Conservation (phyloP, 2,888 invertebrate species). For the Syrphus vitripennis region DNA sequence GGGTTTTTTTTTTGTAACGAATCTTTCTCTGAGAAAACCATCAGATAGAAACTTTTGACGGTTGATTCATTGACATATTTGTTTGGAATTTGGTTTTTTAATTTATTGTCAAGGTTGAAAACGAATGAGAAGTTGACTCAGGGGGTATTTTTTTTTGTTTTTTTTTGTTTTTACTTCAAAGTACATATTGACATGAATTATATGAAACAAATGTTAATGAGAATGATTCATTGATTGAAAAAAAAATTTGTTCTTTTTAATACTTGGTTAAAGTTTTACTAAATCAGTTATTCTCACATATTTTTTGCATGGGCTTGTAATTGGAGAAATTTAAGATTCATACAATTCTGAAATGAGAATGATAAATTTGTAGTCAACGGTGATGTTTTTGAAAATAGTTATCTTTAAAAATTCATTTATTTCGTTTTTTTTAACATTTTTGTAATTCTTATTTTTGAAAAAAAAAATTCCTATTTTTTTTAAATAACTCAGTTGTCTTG, state of each 20-base stretch:
- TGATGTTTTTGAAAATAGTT: too few relatives aligned
- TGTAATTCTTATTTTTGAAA: too few relatives aligned
- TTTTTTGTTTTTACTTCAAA: neutral
- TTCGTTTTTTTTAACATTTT: too few relatives aligned
- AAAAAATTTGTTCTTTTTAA: neutral
- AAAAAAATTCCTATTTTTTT: too few relatives aligned
- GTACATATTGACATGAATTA: slow-evolving; percentile 33
- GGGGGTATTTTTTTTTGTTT: slow-evolving; percentile 22
- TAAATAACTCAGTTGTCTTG: too few relatives aligned
- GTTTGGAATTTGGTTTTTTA: slow-evolving; percentile 53
- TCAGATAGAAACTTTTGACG: slow-evolving; percentile 12
- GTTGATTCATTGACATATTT: slow-evolving; percentile 68
- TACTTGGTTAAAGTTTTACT: neutral
- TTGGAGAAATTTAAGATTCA: too few relatives aligned
- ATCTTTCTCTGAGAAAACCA: slow-evolving; percentile 5
- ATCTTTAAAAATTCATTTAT: too few relatives aligned
- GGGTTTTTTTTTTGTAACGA: neutral
- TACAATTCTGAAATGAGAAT: too few relatives aligned
- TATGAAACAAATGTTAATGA: slow-evolving; percentile 13
- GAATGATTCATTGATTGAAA: slow-evolving; percentile 40
- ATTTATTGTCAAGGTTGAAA: slow-evolving; percentile 50
- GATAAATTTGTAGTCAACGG: too few relatives aligned
- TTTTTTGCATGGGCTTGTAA: too few relatives aligned
- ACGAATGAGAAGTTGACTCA: slow-evolving; percentile 15
- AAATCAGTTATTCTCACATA: too few relatives aligned